These are phyloP conservation scores for Scophthalmus maximus DNA, from an alignment of 2,113 vertebrate species.

Conservation along the genomic window DNA sequence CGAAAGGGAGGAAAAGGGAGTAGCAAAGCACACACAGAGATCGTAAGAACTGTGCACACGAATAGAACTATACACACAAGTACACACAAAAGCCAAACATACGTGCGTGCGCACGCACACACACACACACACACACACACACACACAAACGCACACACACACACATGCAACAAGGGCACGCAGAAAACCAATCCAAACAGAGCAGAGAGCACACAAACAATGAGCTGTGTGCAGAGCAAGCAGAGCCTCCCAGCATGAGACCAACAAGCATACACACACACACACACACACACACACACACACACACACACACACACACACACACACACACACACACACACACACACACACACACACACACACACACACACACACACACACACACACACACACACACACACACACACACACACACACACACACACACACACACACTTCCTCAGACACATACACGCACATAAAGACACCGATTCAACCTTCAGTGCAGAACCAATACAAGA, in stretches of 20 bases:
- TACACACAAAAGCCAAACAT: slow-evolving; percentile 44
- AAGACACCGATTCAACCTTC: slow-evolving; percentile 62
- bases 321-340: slow-evolving; percentile 34
- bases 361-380: slow-evolving; percentile 34
- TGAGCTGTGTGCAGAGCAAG: slow-evolving; percentile 68
- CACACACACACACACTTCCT: slow-evolving; percentile 15
- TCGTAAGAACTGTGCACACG: background rate
- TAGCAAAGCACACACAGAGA: slow-evolving; percentile 50
- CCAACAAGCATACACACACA: slow-evolving; percentile 32
- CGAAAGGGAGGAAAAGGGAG: slow-evolving; percentile 42
- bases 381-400: slow-evolving; percentile 37
- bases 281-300: slow-evolving; percentile 1
- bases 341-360: slow-evolving; percentile 16
- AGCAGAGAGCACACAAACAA: slow-evolving; percentile 64
- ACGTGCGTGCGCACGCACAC: background rate
- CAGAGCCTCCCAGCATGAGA: slow-evolving; percentile 62
- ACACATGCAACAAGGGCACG: slow-evolving; percentile 51
- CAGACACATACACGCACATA: slow-evolving; percentile 26
- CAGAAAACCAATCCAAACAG: slow-evolving; percentile 71
- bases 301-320: slow-evolving; percentile 17
- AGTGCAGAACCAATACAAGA: slow-evolving; percentile 61
- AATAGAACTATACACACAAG: slow-evolving; percentile 11
- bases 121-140: slow-evolving; percentile 19
- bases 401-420: slow-evolving; percentile 6
- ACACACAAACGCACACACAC: slow-evolving; percentile 11